Percentiles rank a stretch among this genome's conserved stretches.
These are phyloP conservation scores for Micropterix aruncella DNA, from an alignment of 2,888 invertebrate species.

Conservation along the genomic window DNA sequence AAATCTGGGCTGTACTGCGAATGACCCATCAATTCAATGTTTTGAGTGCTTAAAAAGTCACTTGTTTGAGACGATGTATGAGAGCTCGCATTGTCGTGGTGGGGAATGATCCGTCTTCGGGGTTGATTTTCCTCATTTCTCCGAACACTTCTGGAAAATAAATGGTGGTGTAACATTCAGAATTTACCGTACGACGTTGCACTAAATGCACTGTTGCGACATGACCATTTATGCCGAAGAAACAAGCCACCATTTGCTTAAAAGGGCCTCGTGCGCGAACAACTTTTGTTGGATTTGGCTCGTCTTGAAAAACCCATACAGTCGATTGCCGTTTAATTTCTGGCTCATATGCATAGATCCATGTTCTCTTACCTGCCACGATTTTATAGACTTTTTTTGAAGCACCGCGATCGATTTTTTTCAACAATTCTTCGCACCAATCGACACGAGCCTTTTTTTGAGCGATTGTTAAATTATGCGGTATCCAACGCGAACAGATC, in stretches of 20 bases:
- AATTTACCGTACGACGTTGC: conserved; percentile 12
- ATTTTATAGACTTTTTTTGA: conserved; percentile 14
- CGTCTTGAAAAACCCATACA: conserved; percentile 1
- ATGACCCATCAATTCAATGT: conserved; percentile 10
- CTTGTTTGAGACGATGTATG: conserved; percentile 9
- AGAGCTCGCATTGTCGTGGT: conserved; percentile 10
- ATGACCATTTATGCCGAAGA: conserved; percentile 12
- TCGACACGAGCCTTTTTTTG: conserved; percentile 14
- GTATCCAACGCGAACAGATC: background rate
- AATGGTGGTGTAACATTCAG: conserved; percentile 14
- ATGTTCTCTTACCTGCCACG: conserved; percentile 12
- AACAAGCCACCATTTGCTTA: conserved; percentile 9
- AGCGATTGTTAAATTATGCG: conserved; percentile 5
- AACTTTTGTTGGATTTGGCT: conserved; percentile 1
- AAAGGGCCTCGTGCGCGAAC: conserved; percentile 1
- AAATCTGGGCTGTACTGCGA: conserved; percentile 11
- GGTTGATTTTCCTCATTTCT: conserved; percentile 7
- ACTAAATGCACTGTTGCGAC: conserved; percentile 12
- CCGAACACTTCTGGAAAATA: conserved; percentile 12
- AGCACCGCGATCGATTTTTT: conserved; percentile 12
- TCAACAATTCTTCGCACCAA: conserved; percentile 14
- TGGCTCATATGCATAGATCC: conserved; percentile 10
- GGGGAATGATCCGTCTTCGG: conserved; percentile 5
- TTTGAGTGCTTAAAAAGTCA: conserved; percentile 3
- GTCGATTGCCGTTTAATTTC: conserved; percentile 1